Base-by-base conservation (phyloP, 2,113 vertebrate genomes). In the Oxygymnocypris stewartii region DNA sequence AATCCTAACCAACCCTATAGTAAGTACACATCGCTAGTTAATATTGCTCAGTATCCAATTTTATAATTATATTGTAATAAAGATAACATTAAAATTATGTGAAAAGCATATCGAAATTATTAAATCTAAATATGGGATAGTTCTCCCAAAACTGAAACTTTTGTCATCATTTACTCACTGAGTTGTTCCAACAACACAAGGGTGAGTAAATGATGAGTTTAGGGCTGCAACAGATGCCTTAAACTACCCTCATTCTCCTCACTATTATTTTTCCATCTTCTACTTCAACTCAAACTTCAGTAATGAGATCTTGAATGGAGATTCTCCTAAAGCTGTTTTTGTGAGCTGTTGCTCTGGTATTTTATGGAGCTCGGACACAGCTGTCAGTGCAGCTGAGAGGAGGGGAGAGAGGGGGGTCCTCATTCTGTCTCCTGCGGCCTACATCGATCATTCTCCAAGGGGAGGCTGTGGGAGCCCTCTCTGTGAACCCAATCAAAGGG, bases 371-470 rank as follows among this genome's bases (percentile, higher is more conserved):
- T 79, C 54, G 54, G 31, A 79, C 78, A 79, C 78, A 61, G 84
- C 77, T 84, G 82, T 88, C 87, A 85, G 69, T 85, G 79, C 49
- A 54, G 71, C 49, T 31, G 87, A 86, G 84, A 76, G 59, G 57
- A 77, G 74, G 40, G 40, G 61, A 63, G 84, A 82, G 87, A n/a
- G 59, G 47, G 79, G 79, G 71, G 44, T 75, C 69, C 84, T 88
- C 79, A 47, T 65, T 85, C 59, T 40, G 49, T 88, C 84, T 88
- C 84, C 79, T 69, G 84, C 59, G 75, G 84, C 76, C 84, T 82
- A 75, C 65, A 83, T 88, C 79, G 74, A 84, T 88, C 49, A 83
- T 28, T 9, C 79, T 88, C 84, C 82, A 35, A 73, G 79, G 87
- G 79, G 65, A 83, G 74, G 80, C 74, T 71, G 78, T 83, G 77